A percentile compares a stretch with the other conserved stretches of the same genome.
Conservation (phyloP, 2,797 vertebrate genomes). For the Hirundo rustica region DNA sequence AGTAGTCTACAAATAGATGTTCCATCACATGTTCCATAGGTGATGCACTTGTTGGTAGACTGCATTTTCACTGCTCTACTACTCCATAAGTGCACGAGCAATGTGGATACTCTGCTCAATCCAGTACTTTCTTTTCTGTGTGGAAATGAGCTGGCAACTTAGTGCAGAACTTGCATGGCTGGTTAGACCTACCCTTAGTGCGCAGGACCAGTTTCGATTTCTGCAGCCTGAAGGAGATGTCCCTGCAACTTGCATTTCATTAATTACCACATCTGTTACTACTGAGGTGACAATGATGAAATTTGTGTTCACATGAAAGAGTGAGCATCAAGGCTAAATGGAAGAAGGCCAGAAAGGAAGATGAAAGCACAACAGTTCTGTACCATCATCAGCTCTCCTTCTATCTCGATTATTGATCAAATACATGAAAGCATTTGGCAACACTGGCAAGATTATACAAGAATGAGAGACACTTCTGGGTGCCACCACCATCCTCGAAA, state of each 20-base stretch:
- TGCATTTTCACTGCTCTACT: background rate
- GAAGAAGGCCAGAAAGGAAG: background rate
- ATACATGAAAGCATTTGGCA: background rate
- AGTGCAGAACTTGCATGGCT: background rate
- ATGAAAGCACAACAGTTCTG: background rate
- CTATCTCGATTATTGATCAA: background rate
- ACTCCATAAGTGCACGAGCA: background rate
- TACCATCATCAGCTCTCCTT: background rate
- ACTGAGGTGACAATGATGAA: background rate
- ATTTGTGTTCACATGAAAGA: background rate
- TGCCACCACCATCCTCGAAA: background rate
- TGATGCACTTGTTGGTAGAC: background rate
- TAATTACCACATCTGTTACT: background rate
- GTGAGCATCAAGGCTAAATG: background rate
- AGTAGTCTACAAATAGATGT: background rate
- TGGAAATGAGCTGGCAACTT: background rate
- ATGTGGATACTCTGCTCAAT: background rate
- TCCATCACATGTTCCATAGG: rapidly evolving
- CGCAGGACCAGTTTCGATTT: background rate
- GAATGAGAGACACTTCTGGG: background rate
- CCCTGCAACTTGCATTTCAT: background rate
- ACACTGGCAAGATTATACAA: background rate
- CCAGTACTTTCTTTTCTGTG: background rate
- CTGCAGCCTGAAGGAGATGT: background rate
- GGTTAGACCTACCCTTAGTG: background rate